Percentiles rank a stretch among this genome's conserved stretches.
phyloP scores from a whole-genome alignment of 2,113 vertebrate genomes.

The Amblyornis subalaris region DNA sequence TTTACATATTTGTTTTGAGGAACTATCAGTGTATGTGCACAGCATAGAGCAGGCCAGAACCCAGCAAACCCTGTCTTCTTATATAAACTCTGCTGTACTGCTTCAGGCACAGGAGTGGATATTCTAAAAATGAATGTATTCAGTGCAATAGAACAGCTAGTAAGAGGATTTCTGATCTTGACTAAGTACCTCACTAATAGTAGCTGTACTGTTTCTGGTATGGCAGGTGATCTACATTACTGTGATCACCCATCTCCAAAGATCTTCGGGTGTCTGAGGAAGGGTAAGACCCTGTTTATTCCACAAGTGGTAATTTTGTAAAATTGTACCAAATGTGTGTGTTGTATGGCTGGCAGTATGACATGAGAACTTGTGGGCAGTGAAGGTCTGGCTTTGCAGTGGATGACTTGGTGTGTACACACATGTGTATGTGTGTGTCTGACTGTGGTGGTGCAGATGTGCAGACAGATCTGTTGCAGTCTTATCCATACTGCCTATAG shows the following conservation, averaged over 20 bases:
- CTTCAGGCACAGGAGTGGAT: neutral
- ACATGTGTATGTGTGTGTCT: fast-evolving
- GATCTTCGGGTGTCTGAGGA: neutral
- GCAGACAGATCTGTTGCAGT: neutral
- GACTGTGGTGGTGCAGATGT: neutral
- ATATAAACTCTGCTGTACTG: neutral
- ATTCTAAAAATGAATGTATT: neutral
- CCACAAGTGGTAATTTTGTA: neutral
- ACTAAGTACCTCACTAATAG: neutral
- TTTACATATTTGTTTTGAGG: neutral
- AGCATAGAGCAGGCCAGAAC: neutral
- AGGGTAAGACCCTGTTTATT: neutral
- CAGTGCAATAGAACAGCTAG: neutral
- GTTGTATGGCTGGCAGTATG: neutral
- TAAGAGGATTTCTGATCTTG: neutral
- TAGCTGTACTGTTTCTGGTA: neutral
- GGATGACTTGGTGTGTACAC: neutral
- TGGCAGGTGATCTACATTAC: fast-evolving
- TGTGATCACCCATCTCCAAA: neutral
- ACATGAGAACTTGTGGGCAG: neutral
- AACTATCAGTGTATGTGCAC: neutral
- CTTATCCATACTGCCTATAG: neutral
- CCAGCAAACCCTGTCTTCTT: neutral
- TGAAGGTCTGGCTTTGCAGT: neutral
- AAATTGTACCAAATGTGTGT: neutral